These are phyloP conservation scores for Saccostrea glomerata DNA, from an alignment of 1,140 invertebrate species.

Conservation along the genomic window DNA sequence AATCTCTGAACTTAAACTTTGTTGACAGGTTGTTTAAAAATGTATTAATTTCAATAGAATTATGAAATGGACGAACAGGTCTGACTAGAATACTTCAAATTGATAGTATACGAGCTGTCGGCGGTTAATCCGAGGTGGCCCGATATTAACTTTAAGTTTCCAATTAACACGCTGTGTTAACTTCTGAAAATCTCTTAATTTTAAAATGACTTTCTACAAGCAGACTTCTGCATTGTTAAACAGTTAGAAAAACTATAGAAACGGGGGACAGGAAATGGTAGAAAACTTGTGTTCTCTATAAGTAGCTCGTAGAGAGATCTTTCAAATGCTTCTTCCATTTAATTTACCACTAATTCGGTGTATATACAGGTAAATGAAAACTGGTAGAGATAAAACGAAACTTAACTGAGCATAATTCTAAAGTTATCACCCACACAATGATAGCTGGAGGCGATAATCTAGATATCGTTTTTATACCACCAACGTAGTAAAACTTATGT, in stretches of 20 bases:
- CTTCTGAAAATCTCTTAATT: background rate
- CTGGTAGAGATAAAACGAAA: background rate
- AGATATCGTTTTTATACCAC: background rate
- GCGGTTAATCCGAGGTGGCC: background rate
- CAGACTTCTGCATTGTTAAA: background rate
- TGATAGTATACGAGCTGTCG: background rate
- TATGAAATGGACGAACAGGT: constrained; percentile 23
- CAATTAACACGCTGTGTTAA: background rate
- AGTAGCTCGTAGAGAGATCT: background rate
- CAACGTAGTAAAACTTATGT: background rate
- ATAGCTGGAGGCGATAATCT: background rate
- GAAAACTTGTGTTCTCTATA: background rate
- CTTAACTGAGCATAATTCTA: background rate
- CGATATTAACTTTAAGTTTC: background rate
- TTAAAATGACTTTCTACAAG: background rate
- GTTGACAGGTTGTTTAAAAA: constrained; percentile 2
- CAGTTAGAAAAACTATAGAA: background rate
- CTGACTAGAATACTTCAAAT: background rate
- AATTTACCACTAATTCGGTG: background rate
- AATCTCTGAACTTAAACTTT: background rate
- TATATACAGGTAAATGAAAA: background rate
- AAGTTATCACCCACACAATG: background rate
- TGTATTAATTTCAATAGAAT: constrained; percentile 17
- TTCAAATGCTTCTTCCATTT: background rate
- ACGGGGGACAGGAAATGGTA: background rate